Base-by-base conservation (phyloP, 2,113 vertebrate genomes). In the Sylvia atricapilla region DNA sequence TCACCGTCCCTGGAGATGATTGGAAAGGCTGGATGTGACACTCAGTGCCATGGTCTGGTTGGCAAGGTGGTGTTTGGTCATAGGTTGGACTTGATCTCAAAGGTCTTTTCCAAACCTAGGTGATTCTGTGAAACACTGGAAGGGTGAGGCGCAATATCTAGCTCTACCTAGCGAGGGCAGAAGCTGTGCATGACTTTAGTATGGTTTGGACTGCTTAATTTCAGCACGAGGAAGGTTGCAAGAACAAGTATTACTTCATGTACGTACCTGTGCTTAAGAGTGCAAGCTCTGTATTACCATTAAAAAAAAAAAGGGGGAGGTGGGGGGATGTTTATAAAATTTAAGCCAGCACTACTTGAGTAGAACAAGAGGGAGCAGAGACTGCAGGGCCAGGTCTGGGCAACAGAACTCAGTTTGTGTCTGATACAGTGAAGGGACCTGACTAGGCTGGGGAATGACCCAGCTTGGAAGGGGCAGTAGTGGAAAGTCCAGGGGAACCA, bases 1-100 rank as follows among this genome's bases (percentile, higher is more conserved):
- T 39, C 69, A 39, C 23, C 6, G 2, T 23, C 23, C 41, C 59
- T 55, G n/a, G 11, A 75, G n/a, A 10, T 41, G 69, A 3, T 5
- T 15, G 28, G 8, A 44, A 8, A 56, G 23, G 3, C 43, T 66
- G 50, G 15, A n/a, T 56, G 59, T 66, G 50, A 19, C n/a, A 41
- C n/a, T 19, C 6, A 19, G 41, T 55, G 82, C n/a, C 23, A 1
- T 28, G n/a, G 23, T 22, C 23, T n/a, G 9, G 18, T 6, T 19
- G 59, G 8, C 50, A 41, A 13, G n/a, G 59, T 41, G 60, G 10
- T n/a, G n/a, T 41, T 47, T n/a, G 41, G 41, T 9, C 69, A n/a
- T 4, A 28, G n/a, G 7, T 0, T n/a, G 28, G 41, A 30, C n/a
- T 49, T 0, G 0, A 5, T 20, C 13, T 30, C 24, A 49, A 16